Conservation (phyloP, 2,888 invertebrate species). For the Eilema caniola region DNA sequence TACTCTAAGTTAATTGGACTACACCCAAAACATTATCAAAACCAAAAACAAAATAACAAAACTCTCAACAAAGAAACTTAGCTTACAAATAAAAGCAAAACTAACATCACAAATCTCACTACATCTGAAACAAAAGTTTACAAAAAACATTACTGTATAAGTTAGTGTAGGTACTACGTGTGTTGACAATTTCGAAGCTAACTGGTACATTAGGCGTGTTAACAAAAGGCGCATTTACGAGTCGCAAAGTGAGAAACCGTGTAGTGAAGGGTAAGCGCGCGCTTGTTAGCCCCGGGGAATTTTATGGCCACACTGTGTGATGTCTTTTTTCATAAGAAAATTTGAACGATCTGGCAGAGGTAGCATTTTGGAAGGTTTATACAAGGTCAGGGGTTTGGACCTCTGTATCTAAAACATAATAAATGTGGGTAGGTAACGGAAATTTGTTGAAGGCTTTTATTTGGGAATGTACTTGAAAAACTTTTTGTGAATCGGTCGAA, state of each 20-base stretch:
- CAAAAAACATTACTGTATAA: slow-evolving; percentile 34
- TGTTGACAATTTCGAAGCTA: slow-evolving; percentile 66
- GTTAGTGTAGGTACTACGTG: slow-evolving; percentile 23
- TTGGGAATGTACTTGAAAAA: neutral
- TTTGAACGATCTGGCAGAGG: slow-evolving; percentile 50
- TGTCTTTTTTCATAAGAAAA: slow-evolving; percentile 53
- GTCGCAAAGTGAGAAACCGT: slow-evolving; percentile 74
- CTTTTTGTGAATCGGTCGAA: neutral
- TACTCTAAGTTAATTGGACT: too few species aligned
- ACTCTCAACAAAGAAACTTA: neutral
- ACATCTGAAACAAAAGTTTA: slow-evolving; percentile 29
- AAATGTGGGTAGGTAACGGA: neutral
- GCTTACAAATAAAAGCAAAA: slow-evolving; percentile 9
- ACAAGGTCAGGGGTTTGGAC: slow-evolving; percentile 32
- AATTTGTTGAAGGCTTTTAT: neutral
- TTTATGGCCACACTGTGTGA: slow-evolving; percentile 56
- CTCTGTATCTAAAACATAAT: slow-evolving; percentile 13
- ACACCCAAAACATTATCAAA: too few species aligned
- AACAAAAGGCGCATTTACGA: slow-evolving; percentile 82
- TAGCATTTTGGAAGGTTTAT: slow-evolving; percentile 30
- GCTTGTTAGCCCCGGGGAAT: slow-evolving; percentile 53
- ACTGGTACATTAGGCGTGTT: slow-evolving; percentile 72
- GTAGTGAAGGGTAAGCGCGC: slow-evolving; percentile 47
- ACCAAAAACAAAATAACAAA: neutral
- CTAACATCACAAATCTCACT: neutral